These are phyloP conservation scores for Sebastes oblongus DNA, from an alignment of 2,797 vertebrate species.

Conservation along the genomic window DNA sequence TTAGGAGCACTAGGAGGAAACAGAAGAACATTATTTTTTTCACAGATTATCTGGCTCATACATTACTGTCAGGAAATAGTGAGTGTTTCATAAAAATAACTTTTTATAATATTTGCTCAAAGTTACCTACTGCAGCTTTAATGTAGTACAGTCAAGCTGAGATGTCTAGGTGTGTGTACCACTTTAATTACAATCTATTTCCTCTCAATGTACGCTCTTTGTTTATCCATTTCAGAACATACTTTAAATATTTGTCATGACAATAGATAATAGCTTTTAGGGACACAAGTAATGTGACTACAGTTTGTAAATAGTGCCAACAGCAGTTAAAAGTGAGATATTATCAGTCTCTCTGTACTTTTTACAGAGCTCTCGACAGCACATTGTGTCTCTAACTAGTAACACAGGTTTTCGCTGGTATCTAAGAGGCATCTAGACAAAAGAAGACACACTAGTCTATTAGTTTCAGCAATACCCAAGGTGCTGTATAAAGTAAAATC, in stretches of 20 bases:
- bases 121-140: too few relatives aligned
- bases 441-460: not conserved
- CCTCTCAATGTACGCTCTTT: not conserved
- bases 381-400: constrained; percentile 37
- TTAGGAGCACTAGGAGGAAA: too few relatives aligned
- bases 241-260: not conserved
- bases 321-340: not conserved
- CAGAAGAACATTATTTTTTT: too few relatives aligned
- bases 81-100: too few relatives aligned
- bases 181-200: not conserved
- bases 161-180: not conserved
- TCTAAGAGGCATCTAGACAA: constrained; percentile 16
- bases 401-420: constrained; percentile 41
- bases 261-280: not conserved
- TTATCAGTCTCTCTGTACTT: constrained; percentile 3
- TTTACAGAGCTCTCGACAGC: not conserved
- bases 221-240: not conserved
- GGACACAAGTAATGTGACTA: not conserved
- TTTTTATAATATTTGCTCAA: too few relatives aligned
- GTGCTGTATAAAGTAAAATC: constrained; percentile 9
- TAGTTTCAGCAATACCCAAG: constrained; percentile 3
- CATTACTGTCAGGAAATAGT: too few relatives aligned
- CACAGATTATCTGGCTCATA: too few relatives aligned
- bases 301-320: not conserved
- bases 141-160: not conserved